These are phyloP conservation scores for Unio pictorum DNA, from an alignment of 2,888 invertebrate species.

Conservation along the genomic window DNA sequence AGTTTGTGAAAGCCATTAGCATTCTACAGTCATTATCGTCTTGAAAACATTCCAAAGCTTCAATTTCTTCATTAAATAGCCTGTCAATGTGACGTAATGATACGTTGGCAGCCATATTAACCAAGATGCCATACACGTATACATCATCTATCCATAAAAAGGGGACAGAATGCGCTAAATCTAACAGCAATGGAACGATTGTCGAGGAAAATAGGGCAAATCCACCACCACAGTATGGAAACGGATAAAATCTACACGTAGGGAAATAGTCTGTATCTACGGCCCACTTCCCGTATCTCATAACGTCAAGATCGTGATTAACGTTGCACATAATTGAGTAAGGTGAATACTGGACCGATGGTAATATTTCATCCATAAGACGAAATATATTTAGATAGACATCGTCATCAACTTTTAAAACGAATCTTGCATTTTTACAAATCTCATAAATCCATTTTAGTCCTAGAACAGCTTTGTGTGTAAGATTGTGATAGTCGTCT, in stretches of 20 bases:
- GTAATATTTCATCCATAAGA: background rate
- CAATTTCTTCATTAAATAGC: no score
- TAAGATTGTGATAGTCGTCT: conserved; percentile 8
- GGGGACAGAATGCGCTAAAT: background rate
- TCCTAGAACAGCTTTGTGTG: conserved; percentile 7
- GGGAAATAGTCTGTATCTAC: background rate
- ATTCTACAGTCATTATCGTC: no score
- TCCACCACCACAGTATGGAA: no score
- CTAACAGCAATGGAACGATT: no score
- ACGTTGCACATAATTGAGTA: background rate
- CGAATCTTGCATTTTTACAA: conserved; percentile 7
- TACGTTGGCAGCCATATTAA: background rate
- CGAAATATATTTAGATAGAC: conserved; percentile 9
- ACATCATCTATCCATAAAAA: conserved; percentile 3
- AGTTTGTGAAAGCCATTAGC: no score
- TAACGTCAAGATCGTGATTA: background rate
- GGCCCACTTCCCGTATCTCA: background rate
- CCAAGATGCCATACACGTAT: conserved; percentile 1
- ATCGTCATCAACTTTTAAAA: conserved; percentile 11
- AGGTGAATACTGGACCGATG: background rate
- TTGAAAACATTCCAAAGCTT: no score
- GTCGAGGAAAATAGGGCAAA: no score
- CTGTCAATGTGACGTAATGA: no score
- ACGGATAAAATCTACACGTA: no score
- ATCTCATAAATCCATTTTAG: conserved; percentile 7